phyloP scores from a whole-genome alignment of 2,113 vertebrate genomes.

The Rousettus leschenaultii region DNA sequence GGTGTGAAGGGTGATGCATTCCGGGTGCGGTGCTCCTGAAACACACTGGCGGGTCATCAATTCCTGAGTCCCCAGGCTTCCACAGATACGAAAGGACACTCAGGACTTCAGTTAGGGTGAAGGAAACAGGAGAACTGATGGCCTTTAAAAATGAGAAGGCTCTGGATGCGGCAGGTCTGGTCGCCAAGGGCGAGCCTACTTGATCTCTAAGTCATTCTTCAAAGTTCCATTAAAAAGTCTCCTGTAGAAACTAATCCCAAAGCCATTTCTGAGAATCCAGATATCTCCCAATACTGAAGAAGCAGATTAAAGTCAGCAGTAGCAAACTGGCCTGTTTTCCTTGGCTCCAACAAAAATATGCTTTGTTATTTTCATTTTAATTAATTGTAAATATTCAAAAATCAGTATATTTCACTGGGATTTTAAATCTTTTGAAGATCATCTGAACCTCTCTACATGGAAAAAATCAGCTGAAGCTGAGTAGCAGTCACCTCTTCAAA shows the following conservation, averaged over 20 bases:
- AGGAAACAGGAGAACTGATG: not conserved
- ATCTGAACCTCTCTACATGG: not conserved
- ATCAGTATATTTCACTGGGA: not conserved
- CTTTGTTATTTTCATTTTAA: constrained; percentile 19
- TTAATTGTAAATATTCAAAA: not conserved
- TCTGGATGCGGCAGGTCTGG: not conserved
- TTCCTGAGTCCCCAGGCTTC: constrained; percentile 66
- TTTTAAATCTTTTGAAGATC: not conserved
- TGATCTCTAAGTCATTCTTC: not conserved
- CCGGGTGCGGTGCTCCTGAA: constrained; percentile 67
- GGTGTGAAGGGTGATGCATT: constrained; percentile 75
- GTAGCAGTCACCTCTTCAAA: not conserved
- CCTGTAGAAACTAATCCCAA: not conserved
- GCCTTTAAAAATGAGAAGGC: not conserved
- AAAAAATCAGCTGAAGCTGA: not conserved
- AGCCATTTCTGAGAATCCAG: not conserved
- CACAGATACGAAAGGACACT: not conserved
- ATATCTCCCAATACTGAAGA: not conserved
- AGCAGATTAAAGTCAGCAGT: not conserved
- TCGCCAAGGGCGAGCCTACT: not conserved
- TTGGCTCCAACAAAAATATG: not conserved
- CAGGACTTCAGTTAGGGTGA: constrained; percentile 50
- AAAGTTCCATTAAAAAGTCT: not conserved
- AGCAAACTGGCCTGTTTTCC: not conserved
- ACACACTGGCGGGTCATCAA: constrained; percentile 67